These are phyloP conservation scores for Halesus radiatus DNA, from an alignment of 1,140 invertebrate genomes.

Conservation along the genomic window DNA sequence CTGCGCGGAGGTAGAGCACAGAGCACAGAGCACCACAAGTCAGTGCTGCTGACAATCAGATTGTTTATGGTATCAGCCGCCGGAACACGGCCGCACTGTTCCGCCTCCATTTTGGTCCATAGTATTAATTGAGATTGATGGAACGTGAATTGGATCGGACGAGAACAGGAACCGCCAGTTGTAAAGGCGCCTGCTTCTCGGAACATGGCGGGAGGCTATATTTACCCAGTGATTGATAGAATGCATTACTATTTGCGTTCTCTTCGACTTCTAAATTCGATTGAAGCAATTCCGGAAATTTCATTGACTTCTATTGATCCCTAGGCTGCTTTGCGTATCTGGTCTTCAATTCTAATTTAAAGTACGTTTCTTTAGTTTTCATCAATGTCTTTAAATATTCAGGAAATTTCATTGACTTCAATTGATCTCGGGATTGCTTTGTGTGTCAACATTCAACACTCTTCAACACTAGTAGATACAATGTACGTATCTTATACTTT, in stretches of 20 bases:
- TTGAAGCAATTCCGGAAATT: no score
- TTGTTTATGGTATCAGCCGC: constrained; percentile 22
- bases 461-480: no score
- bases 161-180: constrained; percentile 3
- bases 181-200: constrained; percentile 7
- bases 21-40: no score
- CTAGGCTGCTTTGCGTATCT: constrained; percentile 8
- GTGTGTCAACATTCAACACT: no score
- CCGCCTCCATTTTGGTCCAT: constrained; percentile 18
- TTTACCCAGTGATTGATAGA: constrained; percentile 22
- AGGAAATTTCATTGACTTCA: no score
- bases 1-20: no score
- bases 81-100: constrained; percentile 25
- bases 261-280: neutral
- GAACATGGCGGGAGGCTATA: neutral
- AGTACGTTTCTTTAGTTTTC: neutral
- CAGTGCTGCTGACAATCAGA: constrained; percentile 4
- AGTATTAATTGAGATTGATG: constrained; percentile 31
- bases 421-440: no score
- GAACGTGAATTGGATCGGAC: constrained; percentile 20
- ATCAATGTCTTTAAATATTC: no score
- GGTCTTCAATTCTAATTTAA: neutral
- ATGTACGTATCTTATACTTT: no score
- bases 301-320: neutral
- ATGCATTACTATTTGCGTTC: constrained; percentile 7